Conservation (phyloP, 2,797 vertebrate genomes). For the Syngnathus rostellatus region DNA sequence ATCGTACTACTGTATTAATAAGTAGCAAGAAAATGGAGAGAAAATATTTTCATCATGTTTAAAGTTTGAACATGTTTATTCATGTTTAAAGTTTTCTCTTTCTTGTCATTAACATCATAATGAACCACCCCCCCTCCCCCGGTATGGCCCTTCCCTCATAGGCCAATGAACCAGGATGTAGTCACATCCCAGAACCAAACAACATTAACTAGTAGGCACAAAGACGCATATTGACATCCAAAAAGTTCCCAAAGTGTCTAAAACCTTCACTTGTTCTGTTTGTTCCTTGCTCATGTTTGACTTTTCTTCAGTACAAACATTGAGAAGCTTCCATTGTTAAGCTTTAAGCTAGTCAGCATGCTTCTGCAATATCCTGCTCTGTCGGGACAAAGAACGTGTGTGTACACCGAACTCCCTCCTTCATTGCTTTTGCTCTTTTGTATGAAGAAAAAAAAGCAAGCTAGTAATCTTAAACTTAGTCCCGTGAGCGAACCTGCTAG, state of each 20-base stretch:
- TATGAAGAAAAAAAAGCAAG: slow-evolving; percentile 23
- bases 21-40: too few species aligned
- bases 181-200: too few species aligned
- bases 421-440: background rate
- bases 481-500: too few species aligned
- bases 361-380: slow-evolving; percentile 52
- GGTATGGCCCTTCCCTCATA: background rate
- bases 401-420: background rate
- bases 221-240: background rate
- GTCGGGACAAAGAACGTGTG: slow-evolving; percentile 35
- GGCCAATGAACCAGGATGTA: background rate
- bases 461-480: too few species aligned
- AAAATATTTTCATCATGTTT: too few species aligned
- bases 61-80: too few species aligned
- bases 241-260: background rate
- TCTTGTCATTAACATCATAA: too few species aligned
- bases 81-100: too few species aligned
- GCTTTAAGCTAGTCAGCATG: slow-evolving; percentile 47
- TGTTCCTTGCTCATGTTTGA: background rate
- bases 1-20: too few species aligned
- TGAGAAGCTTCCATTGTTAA: slow-evolving; percentile 16
- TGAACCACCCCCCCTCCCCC: too few species aligned
- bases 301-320: slow-evolving; percentile 1
- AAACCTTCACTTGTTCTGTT: background rate
- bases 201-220: too few species aligned